Conservation (phyloP, 2,113 vertebrate genomes). For the Hydrolagus affinis region DNA sequence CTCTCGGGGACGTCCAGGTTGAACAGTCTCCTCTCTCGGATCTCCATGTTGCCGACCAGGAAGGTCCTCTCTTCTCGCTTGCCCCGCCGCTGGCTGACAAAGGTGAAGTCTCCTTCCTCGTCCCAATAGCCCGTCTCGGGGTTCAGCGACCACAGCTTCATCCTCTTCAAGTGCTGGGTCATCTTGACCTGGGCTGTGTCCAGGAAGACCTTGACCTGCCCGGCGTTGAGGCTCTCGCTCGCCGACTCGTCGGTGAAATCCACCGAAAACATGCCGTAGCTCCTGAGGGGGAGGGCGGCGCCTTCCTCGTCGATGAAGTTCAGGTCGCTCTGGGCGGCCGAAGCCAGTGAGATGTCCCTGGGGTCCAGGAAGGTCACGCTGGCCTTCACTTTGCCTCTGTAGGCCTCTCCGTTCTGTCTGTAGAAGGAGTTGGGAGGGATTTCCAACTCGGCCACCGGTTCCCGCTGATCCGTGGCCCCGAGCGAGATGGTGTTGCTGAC, state of each 20-base stretch:
- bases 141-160: conserved; percentile 96
- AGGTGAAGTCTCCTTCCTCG: conserved; percentile 75
- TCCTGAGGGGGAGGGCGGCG: conserved; percentile 78
- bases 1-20: conserved; percentile 92
- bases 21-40: conserved; percentile 86
- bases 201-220: conserved; percentile 80
- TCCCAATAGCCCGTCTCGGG: conserved; percentile 92
- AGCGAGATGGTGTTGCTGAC: conserved; percentile 76
- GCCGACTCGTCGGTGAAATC: conserved; percentile 75
- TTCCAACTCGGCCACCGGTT: conserved; percentile 79
- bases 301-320: conserved; percentile 82
- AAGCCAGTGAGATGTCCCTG: conserved; percentile 71
- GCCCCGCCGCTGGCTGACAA: conserved; percentile 61
- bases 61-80: conserved; percentile 88
- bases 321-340: conserved; percentile 83
- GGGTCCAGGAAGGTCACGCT: conserved; percentile 91
- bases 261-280: conserved; percentile 94
- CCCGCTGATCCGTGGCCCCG: conserved; percentile 70
- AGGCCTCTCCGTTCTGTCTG: conserved; percentile 77
- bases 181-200: conserved; percentile 82
- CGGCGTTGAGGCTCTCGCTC: conserved; percentile 75
- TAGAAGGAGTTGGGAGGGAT: conserved; percentile 86
- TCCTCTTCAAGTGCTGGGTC: conserved; percentile 70
- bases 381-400: conserved; percentile 79
- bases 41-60: conserved; percentile 95